A percentile compares a stretch with the other conserved stretches of the same genome.
Evolutionary conservation across 2,888 invertebrate genomes (phyloP).

Genomic region (Cartodere bifasciata): DNA sequence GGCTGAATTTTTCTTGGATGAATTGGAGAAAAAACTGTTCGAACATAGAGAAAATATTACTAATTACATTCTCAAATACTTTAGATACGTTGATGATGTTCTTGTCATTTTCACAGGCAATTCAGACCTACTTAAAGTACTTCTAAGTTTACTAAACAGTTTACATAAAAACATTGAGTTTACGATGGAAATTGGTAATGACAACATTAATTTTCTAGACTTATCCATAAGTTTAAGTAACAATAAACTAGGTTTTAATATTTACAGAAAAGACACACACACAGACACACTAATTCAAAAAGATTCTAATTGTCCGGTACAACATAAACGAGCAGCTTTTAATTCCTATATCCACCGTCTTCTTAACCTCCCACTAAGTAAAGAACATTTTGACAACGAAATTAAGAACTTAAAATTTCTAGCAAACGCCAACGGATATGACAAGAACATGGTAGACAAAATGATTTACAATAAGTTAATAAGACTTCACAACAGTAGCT

Average conservation of each 20-base stretch:
- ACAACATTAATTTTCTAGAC: slow-evolving; percentile 6
- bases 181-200: slow-evolving; percentile 6
- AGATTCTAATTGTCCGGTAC: slow-evolving; percentile 3
- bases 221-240: slow-evolving; percentile 2
- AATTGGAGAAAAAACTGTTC: slow-evolving; percentile 7
- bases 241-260: not conserved
- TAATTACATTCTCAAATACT: slow-evolving; percentile 5
- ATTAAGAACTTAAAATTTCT: no score
- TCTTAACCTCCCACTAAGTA: slow-evolving; percentile 3
- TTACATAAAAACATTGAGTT: slow-evolving; percentile 2
- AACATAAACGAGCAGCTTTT: slow-evolving; percentile 3
- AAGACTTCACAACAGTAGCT: no score
- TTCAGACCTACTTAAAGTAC: slow-evolving; percentile 1
- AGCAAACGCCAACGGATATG: no score
- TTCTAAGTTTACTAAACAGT: slow-evolving; percentile 1
- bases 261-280: slow-evolving; percentile 5
- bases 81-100: slow-evolving; percentile 7
- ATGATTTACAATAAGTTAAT: no score
- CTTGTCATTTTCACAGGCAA: slow-evolving; percentile 5
- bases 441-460: no score
- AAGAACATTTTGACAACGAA: not conserved
- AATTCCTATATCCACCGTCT: slow-evolving; percentile 3
- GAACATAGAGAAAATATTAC: slow-evolving; percentile 2
- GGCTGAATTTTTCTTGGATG: slow-evolving; percentile 6
- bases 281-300: slow-evolving; percentile 2